Conservation (phyloP, 2,888 invertebrate genomes). For the Orchesella flavescens region DNA sequence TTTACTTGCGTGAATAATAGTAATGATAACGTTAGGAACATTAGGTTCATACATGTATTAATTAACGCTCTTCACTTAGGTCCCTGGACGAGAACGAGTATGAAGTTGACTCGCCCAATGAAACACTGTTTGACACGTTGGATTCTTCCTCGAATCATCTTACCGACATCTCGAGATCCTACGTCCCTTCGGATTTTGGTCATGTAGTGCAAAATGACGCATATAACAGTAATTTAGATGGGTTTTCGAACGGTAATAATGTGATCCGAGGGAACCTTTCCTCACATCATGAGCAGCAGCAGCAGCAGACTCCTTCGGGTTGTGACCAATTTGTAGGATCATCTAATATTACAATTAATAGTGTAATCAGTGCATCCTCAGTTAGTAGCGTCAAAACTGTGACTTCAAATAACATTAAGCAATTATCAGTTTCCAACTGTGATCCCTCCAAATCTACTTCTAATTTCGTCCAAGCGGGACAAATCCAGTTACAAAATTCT, state of each 20-base stretch:
- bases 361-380: slow-evolving; percentile 58
- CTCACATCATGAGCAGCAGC: slow-evolving; percentile 50
- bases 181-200: slow-evolving; percentile 71
- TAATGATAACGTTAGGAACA: too few relatives aligned
- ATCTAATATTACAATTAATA: slow-evolving; percentile 54
- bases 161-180: slow-evolving; percentile 72
- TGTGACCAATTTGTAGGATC: slow-evolving; percentile 61
- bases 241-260: slow-evolving; percentile 57
- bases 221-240: slow-evolving; percentile 48
- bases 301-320: slow-evolving; percentile 45
- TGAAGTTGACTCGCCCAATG: slow-evolving; percentile 72
- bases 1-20: too few relatives aligned
- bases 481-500: slow-evolving; percentile 49
- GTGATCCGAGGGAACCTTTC: slow-evolving; percentile 41
- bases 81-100: slow-evolving; percentile 69
- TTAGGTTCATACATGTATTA: too few relatives aligned
- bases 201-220: slow-evolving; percentile 60
- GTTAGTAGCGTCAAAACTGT: slow-evolving; percentile 47
- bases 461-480: slow-evolving; percentile 63
- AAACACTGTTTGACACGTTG: slow-evolving; percentile 71
- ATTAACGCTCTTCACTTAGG: too few relatives aligned
- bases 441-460: slow-evolving; percentile 67
- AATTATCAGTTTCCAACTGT: slow-evolving; percentile 69
- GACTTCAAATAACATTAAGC: slow-evolving; percentile 54
- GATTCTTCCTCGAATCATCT: slow-evolving; percentile 71